A percentile compares a stretch with the other conserved stretches of the same genome.
These are phyloP conservation scores for rat (Rattus norvegicus) DNA, from an alignment of 2,113 vertebrate species.

Conservation along the genomic window DNA sequence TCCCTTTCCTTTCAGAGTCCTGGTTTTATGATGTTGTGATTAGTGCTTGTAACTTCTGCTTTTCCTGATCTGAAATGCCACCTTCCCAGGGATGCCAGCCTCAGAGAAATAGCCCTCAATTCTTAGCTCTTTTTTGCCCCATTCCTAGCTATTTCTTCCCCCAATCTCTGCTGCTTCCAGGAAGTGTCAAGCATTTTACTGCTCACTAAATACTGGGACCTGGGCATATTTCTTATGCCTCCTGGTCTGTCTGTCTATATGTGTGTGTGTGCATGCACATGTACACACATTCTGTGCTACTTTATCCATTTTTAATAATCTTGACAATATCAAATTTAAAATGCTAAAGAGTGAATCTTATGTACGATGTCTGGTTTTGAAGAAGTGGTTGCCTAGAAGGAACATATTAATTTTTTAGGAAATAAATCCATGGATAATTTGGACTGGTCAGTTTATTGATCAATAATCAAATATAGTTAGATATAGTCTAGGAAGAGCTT, in stretches of 20 bases:
- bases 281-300: not conserved
- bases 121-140: not conserved
- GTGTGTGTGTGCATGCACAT: not conserved
- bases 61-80: not conserved
- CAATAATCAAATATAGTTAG: not conserved
- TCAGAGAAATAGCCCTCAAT: not conserved
- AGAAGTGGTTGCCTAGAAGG: constrained; percentile 20
- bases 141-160: not conserved
- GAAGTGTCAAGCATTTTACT: not conserved
- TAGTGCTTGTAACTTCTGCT: not conserved
- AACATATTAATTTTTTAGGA: not conserved
- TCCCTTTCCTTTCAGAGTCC: not conserved
- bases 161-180: not conserved
- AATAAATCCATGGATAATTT: constrained; percentile 6
- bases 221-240: not conserved
- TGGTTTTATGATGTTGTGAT: not conserved
- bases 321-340: not conserved
- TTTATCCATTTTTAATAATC: not conserved
- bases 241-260: too few relatives aligned
- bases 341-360: not conserved
- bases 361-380: not conserved
- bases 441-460: not conserved
- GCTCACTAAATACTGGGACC: not conserved
- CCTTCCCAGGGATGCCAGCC: not conserved
- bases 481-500: not conserved